These are phyloP conservation scores for Lutra lutra DNA, from an alignment of 2,797 vertebrate genomes.

Conservation along the genomic window DNA sequence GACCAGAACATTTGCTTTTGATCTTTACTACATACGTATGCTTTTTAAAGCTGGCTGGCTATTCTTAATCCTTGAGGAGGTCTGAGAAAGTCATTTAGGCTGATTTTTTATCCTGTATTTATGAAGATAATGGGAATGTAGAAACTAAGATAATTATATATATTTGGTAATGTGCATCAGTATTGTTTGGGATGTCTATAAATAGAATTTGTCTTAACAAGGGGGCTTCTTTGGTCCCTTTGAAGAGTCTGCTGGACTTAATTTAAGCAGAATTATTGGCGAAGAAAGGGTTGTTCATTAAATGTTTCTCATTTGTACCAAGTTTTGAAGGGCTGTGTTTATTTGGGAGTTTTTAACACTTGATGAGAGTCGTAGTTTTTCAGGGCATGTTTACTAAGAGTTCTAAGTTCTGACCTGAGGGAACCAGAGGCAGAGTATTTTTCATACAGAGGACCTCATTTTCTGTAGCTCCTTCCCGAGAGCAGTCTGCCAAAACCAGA, in stretches of 20 bases:
- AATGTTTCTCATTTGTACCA: conserved; percentile 64
- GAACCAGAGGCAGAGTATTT: not conserved
- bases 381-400: conserved; percentile 50
- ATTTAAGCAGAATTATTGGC: conserved; percentile 72
- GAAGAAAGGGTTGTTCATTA: conserved; percentile 67
- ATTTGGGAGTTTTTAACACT: conserved; percentile 43
- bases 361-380: conserved; percentile 60
- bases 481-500: conserved; percentile 50
- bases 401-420: conserved; percentile 54
- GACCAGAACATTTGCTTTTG: conserved; percentile 71
- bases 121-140: conserved; percentile 63
- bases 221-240: conserved; percentile 29
- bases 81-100: conserved; percentile 66
- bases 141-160: conserved; percentile 73
- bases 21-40: conserved; percentile 46
- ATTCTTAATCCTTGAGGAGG: conserved; percentile 62
- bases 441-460: conserved; percentile 40
- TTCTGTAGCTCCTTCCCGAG: conserved; percentile 55
- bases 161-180: conserved; percentile 61
- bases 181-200: conserved; percentile 67
- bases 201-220: conserved; percentile 67
- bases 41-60: conserved; percentile 68
- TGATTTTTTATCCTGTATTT: conserved; percentile 75
- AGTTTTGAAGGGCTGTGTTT: conserved; percentile 59
- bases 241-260: conserved; percentile 74